Conservation (phyloP, 2,797 vertebrate species). For the Philypnodon macrostomus region DNA sequence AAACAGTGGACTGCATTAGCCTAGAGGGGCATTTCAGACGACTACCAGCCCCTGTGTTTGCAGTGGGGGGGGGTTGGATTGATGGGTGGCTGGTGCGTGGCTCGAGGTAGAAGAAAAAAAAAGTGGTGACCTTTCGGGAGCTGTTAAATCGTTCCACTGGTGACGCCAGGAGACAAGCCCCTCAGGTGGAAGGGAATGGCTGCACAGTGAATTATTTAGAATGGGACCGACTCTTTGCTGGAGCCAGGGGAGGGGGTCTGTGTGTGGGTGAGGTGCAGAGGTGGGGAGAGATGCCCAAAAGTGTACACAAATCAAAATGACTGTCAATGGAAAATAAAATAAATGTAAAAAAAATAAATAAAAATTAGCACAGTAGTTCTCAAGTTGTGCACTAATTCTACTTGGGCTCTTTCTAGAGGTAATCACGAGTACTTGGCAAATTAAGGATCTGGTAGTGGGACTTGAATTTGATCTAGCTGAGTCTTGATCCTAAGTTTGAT, state of each 20-base stretch:
- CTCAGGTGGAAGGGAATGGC: conserved; percentile 84
- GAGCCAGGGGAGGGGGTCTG: conserved; percentile 2
- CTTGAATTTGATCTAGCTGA: too few relatives aligned
- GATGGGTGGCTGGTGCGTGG: conserved; percentile 26
- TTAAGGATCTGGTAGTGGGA: too few relatives aligned
- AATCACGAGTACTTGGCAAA: too few relatives aligned
- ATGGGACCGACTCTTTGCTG: conserved; percentile 60
- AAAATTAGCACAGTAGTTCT: too few relatives aligned
- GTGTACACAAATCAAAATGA: background rate
- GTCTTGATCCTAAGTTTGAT: too few relatives aligned
- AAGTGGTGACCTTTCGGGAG: conserved; percentile 79
- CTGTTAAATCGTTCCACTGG: conserved; percentile 82
- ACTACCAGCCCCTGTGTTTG: conserved; percentile 25
- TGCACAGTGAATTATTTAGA: conserved; percentile 83
- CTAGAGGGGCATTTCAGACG: conserved; percentile 45
- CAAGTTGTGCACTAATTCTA: too few relatives aligned
- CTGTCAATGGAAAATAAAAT: too few relatives aligned
- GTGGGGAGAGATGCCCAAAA: conserved; percentile 15
- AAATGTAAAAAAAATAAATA: too few relatives aligned
- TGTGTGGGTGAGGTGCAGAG: conserved; percentile 36
- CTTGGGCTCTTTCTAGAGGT: too few relatives aligned
- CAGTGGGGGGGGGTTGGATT: conserved; percentile 10
- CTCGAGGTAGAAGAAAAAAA: conserved; percentile 34
- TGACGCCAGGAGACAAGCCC: conserved; percentile 85
- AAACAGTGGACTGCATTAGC: conserved; percentile 73